A percentile compares a stretch with the other conserved stretches of the same genome.
These are phyloP conservation scores for Synanthedon vespiformis DNA, from an alignment of 2,888 invertebrate genomes.

Conservation along the genomic window DNA sequence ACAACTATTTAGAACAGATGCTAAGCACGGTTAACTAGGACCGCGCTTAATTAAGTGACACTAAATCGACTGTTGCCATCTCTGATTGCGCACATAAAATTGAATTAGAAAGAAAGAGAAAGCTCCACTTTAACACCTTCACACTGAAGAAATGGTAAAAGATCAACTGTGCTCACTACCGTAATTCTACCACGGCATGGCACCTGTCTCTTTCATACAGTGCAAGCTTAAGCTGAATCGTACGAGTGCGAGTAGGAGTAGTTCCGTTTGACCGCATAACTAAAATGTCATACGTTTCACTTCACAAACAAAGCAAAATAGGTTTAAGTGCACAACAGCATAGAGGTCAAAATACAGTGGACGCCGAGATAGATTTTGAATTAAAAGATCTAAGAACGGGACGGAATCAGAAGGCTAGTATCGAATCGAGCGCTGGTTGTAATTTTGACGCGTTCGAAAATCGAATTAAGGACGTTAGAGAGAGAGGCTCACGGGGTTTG, in stretches of 20 bases:
- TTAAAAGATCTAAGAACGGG: constrained; percentile 44
- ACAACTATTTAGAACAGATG: constrained; percentile 47
- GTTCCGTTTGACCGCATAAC: constrained; percentile 27
- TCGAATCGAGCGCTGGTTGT: constrained; percentile 55
- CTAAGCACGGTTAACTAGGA: constrained; percentile 53
- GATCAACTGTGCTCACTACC: constrained; percentile 72
- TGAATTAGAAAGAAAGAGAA: constrained; percentile 36
- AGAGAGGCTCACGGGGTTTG: constrained; percentile 57
- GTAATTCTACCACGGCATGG: constrained; percentile 66
- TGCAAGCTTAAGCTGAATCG: constrained; percentile 64
- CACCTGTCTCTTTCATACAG: constrained; percentile 69
- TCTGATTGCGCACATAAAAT: constrained; percentile 17
- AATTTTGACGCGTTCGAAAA: constrained; percentile 68
- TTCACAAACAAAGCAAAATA: constrained; percentile 12
- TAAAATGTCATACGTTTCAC: constrained; percentile 24
- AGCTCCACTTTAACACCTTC: constrained; percentile 53
- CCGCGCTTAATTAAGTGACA: constrained; percentile 46
- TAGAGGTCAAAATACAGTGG: not conserved
- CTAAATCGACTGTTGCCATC: constrained; percentile 31
- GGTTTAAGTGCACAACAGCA: constrained; percentile 9
- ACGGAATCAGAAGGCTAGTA: constrained; percentile 53
- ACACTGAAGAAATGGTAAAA: constrained; percentile 55
- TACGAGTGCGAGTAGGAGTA: constrained; percentile 70
- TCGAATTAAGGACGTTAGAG: constrained; percentile 68
- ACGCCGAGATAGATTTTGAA: constrained; percentile 4